Evolutionary conservation across 2,888 invertebrate species (phyloP), one percentile per base, ranked within the genome.

Genomic region (Halictus quadricinctus): DNA sequence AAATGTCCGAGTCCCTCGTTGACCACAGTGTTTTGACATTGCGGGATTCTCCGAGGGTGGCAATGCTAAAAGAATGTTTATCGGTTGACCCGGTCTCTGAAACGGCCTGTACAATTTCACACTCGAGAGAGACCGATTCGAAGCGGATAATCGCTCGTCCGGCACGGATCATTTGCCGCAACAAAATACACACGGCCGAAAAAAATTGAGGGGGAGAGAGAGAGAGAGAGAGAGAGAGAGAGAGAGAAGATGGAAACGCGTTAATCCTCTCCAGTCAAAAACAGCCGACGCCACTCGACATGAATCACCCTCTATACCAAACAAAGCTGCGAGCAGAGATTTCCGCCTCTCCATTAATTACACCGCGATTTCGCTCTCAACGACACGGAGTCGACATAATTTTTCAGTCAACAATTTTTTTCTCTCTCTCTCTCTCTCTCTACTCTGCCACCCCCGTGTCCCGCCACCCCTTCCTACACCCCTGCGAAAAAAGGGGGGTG

Each of bases 291-390:
- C 36, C 74, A 58, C 36, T 74, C 36, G 21, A 58, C 41, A 54
- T 58, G 74, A n/a, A 54, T 54, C 74, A 58, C 54, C 74, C 74
- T 74, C 54, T 74, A 74, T 48, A 25, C 46, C 69, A 41, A 41
- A 72, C 46, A 25, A 48, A 72, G 72, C 46, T 72, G 41, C 74
- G 58, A 74, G 73, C 74, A n/a, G 54, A 41, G 36, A 74, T 36
- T 74, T 74, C 54, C 74, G 74, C 21, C 72, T 72, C 72, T 50
- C 50, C 74, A 60, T 75, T 75, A 75, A 60, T 75, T 60, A 75
- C 58, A 75, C 74, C 13, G 74, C 13, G 36, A 60, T 75, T 58
- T 58, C 58, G 58, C 58, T 75, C 74, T 75, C 58, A 60, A 58
- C 74, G 74, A 75, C 74, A 75, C 58, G 41, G 21, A 41, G 74